Base-by-base conservation (phyloP, 1,140 invertebrate species). In the Lepidurus arcticus region DNA sequence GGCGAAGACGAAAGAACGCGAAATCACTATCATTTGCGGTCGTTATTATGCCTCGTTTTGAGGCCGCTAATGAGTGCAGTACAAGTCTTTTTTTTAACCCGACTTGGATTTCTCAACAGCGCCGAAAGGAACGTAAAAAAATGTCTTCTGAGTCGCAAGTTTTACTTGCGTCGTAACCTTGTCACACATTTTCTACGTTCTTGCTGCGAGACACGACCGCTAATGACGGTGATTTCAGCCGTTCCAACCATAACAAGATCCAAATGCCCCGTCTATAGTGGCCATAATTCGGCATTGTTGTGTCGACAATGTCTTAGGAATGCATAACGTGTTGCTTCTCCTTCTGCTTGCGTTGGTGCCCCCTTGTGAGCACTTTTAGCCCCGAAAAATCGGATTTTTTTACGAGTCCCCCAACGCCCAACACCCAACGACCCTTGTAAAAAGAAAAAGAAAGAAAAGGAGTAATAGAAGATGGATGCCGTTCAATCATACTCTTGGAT, bases 401-500 rank as follows among this genome's bases (percentile, higher is more conserved):
- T 65, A 21, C 53, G 6, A 7, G 53, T 65, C 16, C 10, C 16
- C 53, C 21, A 13, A 65, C n/a, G 4, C 45, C 8, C 53, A 16
- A 13, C 21, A 13, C 13, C 21, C 34, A 34, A 34, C 34, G 34
- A 34, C 34, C 34, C 34, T 34, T 34, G 34, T 34, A 34, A 34
- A 34, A 34, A 34, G 34, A 34, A 34, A 34, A 34, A 34, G 34
- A 34, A 34, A 34, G 34, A 34, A 34, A 34, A 34, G 4, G 13
- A 65, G 53, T 13, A n/a, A 65, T 47, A 47, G 10, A 47, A 9
- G 53, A 16, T 34, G 53, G 16, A n/a, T 16, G 9, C 16, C 16
- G 53, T 65, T 65, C 53, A 65, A 65, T 65, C 53, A 11, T 65
- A 65, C 53, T n/a, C 9, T n/a, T 65, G 21, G 53, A 65, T 65